Percentiles rank a stretch among this genome's conserved stretches.
Evolutionary conservation across 2,888 invertebrate genomes (phyloP).

Genomic region (Mimas tiliae): DNA sequence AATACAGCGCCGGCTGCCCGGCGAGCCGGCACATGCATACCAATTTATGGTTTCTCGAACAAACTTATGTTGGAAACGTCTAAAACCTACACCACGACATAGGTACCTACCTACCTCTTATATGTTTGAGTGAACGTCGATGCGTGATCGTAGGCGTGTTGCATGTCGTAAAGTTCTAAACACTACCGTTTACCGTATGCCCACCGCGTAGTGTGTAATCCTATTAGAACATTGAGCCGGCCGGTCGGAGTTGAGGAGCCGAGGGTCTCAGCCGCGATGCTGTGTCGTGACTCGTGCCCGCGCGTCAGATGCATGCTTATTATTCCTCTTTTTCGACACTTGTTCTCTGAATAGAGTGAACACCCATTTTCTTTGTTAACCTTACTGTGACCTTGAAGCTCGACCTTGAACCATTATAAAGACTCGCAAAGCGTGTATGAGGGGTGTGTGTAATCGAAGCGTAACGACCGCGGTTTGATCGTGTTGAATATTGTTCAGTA

Average conservation of each 20-base stretch:
- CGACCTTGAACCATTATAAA: slow-evolving; percentile 40
- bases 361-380: slow-evolving; percentile 24
- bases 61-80: not conserved
- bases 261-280: no score
- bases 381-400: slow-evolving; percentile 37
- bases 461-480: not conserved
- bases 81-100: not conserved
- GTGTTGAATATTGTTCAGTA: not conserved
- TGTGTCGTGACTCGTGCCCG: not conserved
- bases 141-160: not conserved
- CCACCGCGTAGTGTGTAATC: slow-evolving; percentile 40
- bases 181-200: no score
- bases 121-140: not conserved
- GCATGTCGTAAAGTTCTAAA: no score
- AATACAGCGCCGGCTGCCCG: slow-evolving; percentile 35
- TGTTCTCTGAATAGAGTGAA: slow-evolving; percentile 8
- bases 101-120: not conserved
- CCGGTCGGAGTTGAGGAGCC: not conserved
- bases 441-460: slow-evolving; percentile 5
- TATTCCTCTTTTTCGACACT: not conserved
- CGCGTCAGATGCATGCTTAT: not conserved
- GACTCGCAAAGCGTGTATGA: not conserved
- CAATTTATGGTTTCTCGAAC: not conserved
- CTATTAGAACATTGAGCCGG: slow-evolving; percentile 61
- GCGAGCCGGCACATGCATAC: slow-evolving; percentile 34